These are phyloP conservation scores for Muraenolepis orangiensis DNA, from an alignment of 2,797 vertebrate genomes.

Conservation along the genomic window DNA sequence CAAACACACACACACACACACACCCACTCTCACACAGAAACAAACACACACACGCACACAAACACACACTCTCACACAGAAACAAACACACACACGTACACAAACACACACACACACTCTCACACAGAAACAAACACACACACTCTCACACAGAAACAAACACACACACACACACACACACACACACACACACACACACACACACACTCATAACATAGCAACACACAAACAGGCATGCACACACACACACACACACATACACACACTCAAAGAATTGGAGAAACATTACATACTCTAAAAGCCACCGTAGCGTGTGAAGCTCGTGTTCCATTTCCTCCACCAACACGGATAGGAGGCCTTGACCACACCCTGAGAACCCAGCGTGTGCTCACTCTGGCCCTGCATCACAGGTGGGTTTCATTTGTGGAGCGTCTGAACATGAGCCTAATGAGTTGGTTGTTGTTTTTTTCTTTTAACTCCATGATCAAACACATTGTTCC, in stretches of 20 bases:
- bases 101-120: not conserved
- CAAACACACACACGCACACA: not conserved
- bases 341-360: no score
- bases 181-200: slow-evolving; percentile 2
- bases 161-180: slow-evolving; percentile 1
- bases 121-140: slow-evolving; percentile 6
- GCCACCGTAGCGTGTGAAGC: not conserved
- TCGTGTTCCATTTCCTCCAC: not conserved
- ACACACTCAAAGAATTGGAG: not conserved
- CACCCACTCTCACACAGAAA: not conserved
- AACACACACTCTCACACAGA: no score
- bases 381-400: no score
- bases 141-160: not conserved
- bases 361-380: no score
- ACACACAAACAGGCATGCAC: not conserved
- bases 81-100: not conserved
- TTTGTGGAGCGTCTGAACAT: no score
- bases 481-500: no score
- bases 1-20: not conserved
- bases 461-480: no score
- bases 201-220: not conserved
- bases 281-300: not conserved
- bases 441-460: no score
- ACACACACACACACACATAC: slow-evolving; percentile 1
- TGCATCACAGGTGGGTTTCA: no score